phyloP scores from a whole-genome alignment of 2,888 invertebrate genomes.

The Thumatha senex region DNA sequence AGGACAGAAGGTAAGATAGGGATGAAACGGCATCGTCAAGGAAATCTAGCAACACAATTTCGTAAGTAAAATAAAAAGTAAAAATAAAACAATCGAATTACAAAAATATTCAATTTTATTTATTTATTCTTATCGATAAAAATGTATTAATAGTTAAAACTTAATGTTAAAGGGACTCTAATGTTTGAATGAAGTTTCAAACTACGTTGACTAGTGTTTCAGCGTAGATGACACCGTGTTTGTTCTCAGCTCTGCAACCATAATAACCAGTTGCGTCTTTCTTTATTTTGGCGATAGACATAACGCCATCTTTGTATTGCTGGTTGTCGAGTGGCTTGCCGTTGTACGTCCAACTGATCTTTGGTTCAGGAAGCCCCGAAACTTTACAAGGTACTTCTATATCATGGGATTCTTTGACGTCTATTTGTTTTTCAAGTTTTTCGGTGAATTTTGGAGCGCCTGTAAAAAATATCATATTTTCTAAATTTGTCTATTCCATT shows the following conservation, averaged over 20 bases:
- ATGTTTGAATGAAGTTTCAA: constrained; percentile 8
- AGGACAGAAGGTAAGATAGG: too few species aligned
- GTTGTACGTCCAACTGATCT: constrained; percentile 55
- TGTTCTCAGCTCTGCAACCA: constrained; percentile 58
- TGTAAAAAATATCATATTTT: constrained; percentile 40
- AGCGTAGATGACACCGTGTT: constrained; percentile 51
- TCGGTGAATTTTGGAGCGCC: constrained; percentile 53
- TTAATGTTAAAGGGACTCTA: too few species aligned
- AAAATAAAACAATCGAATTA: too few species aligned
- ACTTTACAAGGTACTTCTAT: constrained; percentile 57
- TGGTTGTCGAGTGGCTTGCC: constrained; percentile 41
- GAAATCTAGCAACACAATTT: too few species aligned
- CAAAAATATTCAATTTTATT: too few species aligned
- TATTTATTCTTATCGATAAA: too few species aligned
- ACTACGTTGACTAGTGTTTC: constrained; percentile 42
- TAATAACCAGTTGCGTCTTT: constrained; percentile 61
- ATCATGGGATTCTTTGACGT: constrained; percentile 47
- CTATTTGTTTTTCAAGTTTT: constrained; percentile 42
- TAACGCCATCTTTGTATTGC: constrained; percentile 37
- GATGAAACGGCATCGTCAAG: too few species aligned
- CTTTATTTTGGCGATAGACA: constrained; percentile 53
- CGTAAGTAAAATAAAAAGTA: too few species aligned
- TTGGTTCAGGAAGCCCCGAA: constrained; percentile 47
- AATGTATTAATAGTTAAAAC: too few species aligned
- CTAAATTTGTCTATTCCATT: neutral